These are phyloP conservation scores for Papilio polyxenes DNA, from an alignment of 1,140 invertebrate genomes.

Conservation along the genomic window DNA sequence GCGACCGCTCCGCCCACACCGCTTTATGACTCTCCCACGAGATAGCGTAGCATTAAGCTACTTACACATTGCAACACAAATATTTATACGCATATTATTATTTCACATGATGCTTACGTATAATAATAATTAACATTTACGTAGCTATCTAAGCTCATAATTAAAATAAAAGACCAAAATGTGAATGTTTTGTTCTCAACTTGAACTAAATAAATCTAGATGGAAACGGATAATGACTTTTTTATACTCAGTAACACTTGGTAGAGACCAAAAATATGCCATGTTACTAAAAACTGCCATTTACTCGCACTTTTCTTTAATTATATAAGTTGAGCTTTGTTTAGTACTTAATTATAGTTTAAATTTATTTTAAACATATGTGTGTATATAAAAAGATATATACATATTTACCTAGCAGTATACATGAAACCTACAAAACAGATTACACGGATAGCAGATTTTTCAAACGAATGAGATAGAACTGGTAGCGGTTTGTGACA, in stretches of 20 bases:
- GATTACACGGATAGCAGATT: not conserved
- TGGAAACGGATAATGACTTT: too few relatives aligned
- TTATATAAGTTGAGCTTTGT: too few relatives aligned
- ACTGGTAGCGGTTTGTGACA: conserved; percentile 48
- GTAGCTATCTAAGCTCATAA: too few relatives aligned
- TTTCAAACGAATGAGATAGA: not conserved
- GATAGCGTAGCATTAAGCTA: conserved; percentile 32
- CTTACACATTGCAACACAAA: not conserved
- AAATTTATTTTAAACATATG: too few relatives aligned
- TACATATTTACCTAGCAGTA: not conserved
- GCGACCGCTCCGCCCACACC: conserved; percentile 59
- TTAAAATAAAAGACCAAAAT: too few relatives aligned
- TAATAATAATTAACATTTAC: not conserved
- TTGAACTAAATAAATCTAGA: too few relatives aligned
- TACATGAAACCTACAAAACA: not conserved
- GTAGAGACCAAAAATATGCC: too few relatives aligned
- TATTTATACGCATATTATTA: not conserved
- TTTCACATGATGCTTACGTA: not conserved
- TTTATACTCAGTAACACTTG: too few relatives aligned
- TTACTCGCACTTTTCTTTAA: too few relatives aligned
- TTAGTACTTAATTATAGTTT: too few relatives aligned
- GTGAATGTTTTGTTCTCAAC: too few relatives aligned
- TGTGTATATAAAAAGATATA: not conserved
- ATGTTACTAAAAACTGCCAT: too few relatives aligned
- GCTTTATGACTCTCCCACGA: conserved; percentile 57